Evolutionary conservation across 92 coral and sea anemone species (phyloP).

Genomic region (Porites lobata): DNA sequence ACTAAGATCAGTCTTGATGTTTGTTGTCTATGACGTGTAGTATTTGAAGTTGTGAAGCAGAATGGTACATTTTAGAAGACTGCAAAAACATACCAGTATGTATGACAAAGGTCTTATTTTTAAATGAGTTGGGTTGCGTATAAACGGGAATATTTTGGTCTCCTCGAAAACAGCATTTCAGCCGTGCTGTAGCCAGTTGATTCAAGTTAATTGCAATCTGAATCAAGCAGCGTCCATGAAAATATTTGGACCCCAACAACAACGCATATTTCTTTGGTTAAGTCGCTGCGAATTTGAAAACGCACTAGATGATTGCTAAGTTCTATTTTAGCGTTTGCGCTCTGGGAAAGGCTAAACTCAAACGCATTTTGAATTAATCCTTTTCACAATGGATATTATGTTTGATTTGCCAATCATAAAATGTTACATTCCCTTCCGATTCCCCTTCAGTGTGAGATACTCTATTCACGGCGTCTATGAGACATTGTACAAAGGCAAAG

Average conservation of each 20-base stretch:
- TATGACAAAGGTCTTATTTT: not conserved
- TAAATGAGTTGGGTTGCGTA: not conserved
- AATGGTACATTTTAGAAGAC: not conserved
- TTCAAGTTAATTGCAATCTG: not conserved
- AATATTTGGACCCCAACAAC: not conserved
- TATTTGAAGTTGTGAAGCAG: not conserved
- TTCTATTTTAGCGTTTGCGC: not conserved
- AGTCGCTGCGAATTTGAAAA: not conserved
- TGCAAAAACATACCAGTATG: not conserved
- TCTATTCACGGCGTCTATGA: conserved; percentile 33
- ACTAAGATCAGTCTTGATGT: not conserved
- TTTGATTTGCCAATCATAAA: not conserved
- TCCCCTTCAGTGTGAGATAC: conserved; percentile 13
- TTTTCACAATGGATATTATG: not conserved
- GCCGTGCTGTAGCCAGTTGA: not conserved
- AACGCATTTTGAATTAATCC: not conserved
- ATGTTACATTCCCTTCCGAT: not conserved
- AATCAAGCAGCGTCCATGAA: not conserved
- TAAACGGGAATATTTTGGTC: not conserved
- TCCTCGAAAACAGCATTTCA: not conserved
- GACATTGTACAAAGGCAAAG: not conserved
- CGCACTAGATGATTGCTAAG: not conserved
- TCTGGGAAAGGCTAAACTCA: not conserved
- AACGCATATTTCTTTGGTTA: not conserved
- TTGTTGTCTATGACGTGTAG: not conserved